Percentiles rank a stretch among this genome's conserved stretches.
These are phyloP conservation scores for Allobates femoralis DNA, from an alignment of 2,797 vertebrate genomes.

Conservation along the genomic window DNA sequence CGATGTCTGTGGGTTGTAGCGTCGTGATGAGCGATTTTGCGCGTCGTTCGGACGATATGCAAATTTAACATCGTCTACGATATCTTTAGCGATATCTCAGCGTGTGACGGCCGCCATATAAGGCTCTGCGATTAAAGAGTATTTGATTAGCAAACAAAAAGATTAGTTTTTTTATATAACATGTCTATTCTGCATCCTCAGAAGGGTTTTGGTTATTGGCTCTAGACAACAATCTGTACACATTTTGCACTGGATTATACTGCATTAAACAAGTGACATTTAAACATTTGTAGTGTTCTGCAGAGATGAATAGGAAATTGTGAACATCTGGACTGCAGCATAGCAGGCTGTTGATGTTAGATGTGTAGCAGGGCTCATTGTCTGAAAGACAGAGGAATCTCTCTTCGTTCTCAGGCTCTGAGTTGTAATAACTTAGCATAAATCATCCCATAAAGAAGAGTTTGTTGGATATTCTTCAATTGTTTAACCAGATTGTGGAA, in stretches of 20 bases:
- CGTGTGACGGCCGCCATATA: no score
- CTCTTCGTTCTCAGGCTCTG: neutral
- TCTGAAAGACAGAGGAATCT: slow-evolving; percentile 28
- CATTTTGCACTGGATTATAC: slow-evolving; percentile 3
- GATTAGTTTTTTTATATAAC: neutral
- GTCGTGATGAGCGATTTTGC: no score
- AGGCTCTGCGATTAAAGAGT: no score
- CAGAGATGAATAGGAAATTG: slow-evolving; percentile 28
- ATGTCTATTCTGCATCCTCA: neutral
- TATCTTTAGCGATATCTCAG: no score
- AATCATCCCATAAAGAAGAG: slow-evolving; percentile 3
- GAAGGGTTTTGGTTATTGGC: neutral
- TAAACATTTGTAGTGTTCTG: slow-evolving; percentile 35
- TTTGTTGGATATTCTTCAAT: neutral
- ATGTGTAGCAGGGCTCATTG: slow-evolving; percentile 26
- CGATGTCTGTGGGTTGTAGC: no score
- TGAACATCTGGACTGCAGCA: slow-evolving; percentile 55
- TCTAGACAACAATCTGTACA: neutral
- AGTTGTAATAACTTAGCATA: slow-evolving; percentile 28
- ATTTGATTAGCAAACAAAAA: neutral
- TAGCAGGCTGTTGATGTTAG: slow-evolving; percentile 32
- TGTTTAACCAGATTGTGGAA: neutral
- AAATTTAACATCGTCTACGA: no score
- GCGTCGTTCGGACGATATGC: no score
- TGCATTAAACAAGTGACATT: slow-evolving; percentile 13